phyloP scores from a whole-genome alignment of 2,797 vertebrate species.

The Malurus splendens region DNA sequence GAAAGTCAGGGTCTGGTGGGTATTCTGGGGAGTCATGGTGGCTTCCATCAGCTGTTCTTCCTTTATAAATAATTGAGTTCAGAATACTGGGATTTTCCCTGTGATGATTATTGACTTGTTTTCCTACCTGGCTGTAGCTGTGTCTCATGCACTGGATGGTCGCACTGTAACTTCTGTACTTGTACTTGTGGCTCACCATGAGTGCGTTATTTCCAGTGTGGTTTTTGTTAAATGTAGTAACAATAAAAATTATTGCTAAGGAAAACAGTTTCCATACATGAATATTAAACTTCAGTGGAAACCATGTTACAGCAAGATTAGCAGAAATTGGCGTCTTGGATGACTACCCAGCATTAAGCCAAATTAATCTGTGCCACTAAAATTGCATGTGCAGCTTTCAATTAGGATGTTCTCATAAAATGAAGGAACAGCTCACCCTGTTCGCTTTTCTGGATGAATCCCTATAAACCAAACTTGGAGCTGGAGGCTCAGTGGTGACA shows the following conservation, averaged over 20 bases:
- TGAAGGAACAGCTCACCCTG: not conserved
- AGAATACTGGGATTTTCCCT: not conserved
- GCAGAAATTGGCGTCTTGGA: not conserved
- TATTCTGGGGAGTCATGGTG: not conserved
- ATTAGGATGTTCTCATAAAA: not conserved
- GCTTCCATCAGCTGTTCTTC: not conserved
- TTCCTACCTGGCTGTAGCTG: not conserved
- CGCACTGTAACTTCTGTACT: not conserved
- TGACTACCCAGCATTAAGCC: not conserved
- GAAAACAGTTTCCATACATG: not conserved
- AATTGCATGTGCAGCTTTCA: not conserved
- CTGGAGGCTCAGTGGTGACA: not conserved
- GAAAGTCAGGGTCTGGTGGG: not conserved
- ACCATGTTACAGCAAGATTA: not conserved
- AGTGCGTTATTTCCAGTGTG: not conserved
- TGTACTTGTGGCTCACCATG: not conserved
- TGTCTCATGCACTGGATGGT: not conserved
- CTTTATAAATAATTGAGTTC: not conserved
- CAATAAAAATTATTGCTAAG: not conserved
- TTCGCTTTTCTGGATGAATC: not conserved
- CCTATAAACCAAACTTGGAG: not conserved
- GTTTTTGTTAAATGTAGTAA: conserved; percentile 25
- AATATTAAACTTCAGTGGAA: conserved; percentile 26
- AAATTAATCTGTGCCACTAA: conserved; percentile 8
- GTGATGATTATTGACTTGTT: not conserved